A percentile compares a stretch with the other conserved stretches of the same genome.
Evolutionary conservation across 2,797 vertebrate species (phyloP).

Genomic region (Takifugu rubripes): DNA sequence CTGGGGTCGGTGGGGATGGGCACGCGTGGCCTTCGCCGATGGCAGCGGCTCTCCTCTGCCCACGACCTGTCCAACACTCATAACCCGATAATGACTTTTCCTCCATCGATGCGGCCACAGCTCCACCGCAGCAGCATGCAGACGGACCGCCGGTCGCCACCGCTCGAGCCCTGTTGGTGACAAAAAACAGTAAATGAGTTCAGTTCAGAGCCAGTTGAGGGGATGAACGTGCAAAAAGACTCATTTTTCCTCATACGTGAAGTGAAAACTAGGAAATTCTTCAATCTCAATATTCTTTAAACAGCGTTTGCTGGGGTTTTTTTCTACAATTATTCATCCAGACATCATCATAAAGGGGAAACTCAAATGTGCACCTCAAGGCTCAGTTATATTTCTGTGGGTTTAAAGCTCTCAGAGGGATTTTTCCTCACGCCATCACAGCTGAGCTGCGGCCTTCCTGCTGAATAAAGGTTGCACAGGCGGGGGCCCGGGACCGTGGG

Average conservation of each 20-base stretch:
- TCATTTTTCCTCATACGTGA: too few relatives aligned
- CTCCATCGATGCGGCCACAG: slow-evolving; percentile 68
- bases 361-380: not conserved
- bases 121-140: slow-evolving; percentile 41
- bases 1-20: slow-evolving; percentile 73
- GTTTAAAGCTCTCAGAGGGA: not conserved
- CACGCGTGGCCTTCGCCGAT: slow-evolving; percentile 45
- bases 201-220: too few relatives aligned
- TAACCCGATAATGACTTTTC: slow-evolving; percentile 70
- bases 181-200: too few relatives aligned
- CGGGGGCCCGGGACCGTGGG: slow-evolving; percentile 25
- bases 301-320: too few relatives aligned
- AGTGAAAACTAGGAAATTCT: too few relatives aligned
- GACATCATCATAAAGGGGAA: too few relatives aligned
- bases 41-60: slow-evolving; percentile 43
- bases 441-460: slow-evolving; percentile 49
- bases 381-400: not conserved
- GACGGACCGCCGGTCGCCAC: slow-evolving; percentile 13
- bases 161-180: too few relatives aligned
- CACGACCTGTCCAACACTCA: slow-evolving; percentile 54
- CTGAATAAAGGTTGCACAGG: slow-evolving; percentile 57
- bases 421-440: slow-evolving; percentile 39
- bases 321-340: too few relatives aligned
- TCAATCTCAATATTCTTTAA: too few relatives aligned
- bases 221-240: too few relatives aligned